phyloP scores from a whole-genome alignment of 2,797 vertebrate genomes.

The Sciaenops ocellatus region DNA sequence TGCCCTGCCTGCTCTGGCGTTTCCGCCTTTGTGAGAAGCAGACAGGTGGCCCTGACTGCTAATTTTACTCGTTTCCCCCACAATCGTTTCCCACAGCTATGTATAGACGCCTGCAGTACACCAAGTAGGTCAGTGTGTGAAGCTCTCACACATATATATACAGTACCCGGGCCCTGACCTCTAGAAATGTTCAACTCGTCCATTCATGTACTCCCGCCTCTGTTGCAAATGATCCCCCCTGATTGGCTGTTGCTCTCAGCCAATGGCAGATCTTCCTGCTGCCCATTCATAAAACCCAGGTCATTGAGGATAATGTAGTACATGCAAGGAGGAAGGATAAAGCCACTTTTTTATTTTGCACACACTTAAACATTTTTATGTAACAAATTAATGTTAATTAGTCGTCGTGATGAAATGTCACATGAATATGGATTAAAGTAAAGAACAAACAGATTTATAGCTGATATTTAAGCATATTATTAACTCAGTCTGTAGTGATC shows the following conservation, averaged over 20 bases:
- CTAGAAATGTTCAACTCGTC: constrained; percentile 59
- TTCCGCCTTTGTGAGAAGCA: constrained; percentile 65
- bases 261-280: constrained; percentile 68
- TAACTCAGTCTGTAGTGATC: too few species aligned
- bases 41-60: constrained; percentile 81
- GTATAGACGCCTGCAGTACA: constrained; percentile 66
- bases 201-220: constrained; percentile 65
- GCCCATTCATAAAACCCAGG: constrained; percentile 79
- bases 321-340: background rate
- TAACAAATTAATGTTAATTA: background rate
- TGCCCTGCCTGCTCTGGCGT: constrained; percentile 34
- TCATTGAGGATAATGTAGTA: constrained; percentile 68
- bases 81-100: constrained; percentile 72
- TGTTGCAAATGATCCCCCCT: constrained; percentile 41
- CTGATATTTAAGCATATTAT: background rate
- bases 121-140: constrained; percentile 63
- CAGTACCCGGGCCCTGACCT: constrained; percentile 56
- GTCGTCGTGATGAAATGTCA: background rate
- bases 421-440: background rate
- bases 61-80: constrained; percentile 75
- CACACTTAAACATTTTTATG: background rate
- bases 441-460: background rate
- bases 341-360: constrained; percentile 1
- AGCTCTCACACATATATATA: constrained; percentile 1
- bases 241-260: constrained; percentile 70